Evolutionary conservation across 2,888 invertebrate genomes (phyloP).

Genomic region (Athrips mouffetella): DNA sequence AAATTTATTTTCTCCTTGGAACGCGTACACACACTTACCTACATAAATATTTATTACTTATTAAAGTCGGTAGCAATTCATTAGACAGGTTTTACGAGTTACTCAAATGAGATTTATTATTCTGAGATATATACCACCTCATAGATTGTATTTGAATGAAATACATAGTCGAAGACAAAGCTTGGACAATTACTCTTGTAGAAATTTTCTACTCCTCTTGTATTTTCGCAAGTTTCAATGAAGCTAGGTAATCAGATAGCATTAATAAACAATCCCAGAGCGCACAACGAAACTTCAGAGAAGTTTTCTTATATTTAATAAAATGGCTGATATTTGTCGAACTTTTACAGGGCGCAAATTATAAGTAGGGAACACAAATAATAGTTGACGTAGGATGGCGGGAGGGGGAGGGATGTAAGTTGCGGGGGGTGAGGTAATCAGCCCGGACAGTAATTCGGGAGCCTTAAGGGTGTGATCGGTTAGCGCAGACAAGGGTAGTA

Average conservation of each 20-base stretch:
- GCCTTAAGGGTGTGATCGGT: conserved; percentile 77
- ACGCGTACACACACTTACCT: conserved; percentile 45
- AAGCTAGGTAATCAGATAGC: conserved; percentile 54
- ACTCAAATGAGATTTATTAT: conserved; percentile 51
- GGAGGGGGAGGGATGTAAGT: conserved; percentile 43
- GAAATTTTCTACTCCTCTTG: too few relatives aligned
- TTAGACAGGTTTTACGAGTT: conserved; percentile 54
- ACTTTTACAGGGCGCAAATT: conserved; percentile 71
- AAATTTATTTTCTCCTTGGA: conserved; percentile 58
- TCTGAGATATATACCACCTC: conserved; percentile 33
- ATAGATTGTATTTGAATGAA: conserved; percentile 29
- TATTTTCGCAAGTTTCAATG: conserved; percentile 37
- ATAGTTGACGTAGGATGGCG: conserved; percentile 66
- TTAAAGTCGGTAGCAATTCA: conserved; percentile 58
- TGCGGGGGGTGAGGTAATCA: conserved; percentile 64
- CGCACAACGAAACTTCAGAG: conserved; percentile 53
- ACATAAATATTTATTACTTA: conserved; percentile 62
- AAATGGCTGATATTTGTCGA: conserved; percentile 67
- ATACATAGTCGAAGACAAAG: conserved; percentile 31
- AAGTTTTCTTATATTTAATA: conserved; percentile 72
- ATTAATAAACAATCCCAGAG: conserved; percentile 54
- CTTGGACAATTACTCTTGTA: conserved; percentile 41
- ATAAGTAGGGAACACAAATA: conserved; percentile 75
- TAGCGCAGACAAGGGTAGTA: conserved; percentile 74
- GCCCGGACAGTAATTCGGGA: conserved; percentile 74